These are phyloP conservation scores for Prionace glauca DNA, from an alignment of 2,797 vertebrate genomes.

Conservation along the genomic window DNA sequence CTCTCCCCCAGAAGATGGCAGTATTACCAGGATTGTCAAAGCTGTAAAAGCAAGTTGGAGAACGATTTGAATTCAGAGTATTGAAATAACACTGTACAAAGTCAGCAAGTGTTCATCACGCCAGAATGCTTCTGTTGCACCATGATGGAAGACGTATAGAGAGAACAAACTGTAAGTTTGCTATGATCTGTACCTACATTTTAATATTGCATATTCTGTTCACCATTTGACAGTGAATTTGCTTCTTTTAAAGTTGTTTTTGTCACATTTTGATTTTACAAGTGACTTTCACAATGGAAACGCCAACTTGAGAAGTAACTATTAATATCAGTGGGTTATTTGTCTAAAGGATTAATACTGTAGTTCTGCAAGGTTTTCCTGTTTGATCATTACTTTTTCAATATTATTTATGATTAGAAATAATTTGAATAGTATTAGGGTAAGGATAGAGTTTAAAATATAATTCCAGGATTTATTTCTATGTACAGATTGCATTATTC, in stretches of 20 bases:
- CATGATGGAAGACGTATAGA: not conserved
- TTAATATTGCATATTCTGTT: not conserved
- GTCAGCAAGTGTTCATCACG: not conserved
- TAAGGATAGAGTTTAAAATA: not conserved
- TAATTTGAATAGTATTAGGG: not conserved
- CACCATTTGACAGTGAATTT: not conserved
- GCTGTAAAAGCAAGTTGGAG: not conserved
- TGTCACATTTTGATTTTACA: not conserved
- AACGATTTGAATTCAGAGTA: not conserved
- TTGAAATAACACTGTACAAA: not conserved
- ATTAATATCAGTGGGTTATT: not conserved
- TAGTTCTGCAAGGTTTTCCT: too few species aligned
- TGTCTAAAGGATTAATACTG: not conserved
- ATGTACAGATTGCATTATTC: not conserved
- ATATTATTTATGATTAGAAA: not conserved
- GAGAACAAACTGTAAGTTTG: not conserved
- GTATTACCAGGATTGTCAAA: not conserved
- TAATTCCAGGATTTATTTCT: not conserved
- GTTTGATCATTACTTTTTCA: not conserved
- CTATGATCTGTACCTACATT: not conserved
- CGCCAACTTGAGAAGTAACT: not conserved
- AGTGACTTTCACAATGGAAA: not conserved
- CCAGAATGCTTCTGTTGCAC: not conserved
- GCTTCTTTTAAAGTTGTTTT: not conserved
- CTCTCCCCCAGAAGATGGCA: slow-evolving; percentile 26